A percentile compares a stretch with the other conserved stretches of the same genome.
Evolutionary conservation across 1,140 invertebrate species (phyloP).

Genomic region (Ptiloglossa arizonensis): DNA sequence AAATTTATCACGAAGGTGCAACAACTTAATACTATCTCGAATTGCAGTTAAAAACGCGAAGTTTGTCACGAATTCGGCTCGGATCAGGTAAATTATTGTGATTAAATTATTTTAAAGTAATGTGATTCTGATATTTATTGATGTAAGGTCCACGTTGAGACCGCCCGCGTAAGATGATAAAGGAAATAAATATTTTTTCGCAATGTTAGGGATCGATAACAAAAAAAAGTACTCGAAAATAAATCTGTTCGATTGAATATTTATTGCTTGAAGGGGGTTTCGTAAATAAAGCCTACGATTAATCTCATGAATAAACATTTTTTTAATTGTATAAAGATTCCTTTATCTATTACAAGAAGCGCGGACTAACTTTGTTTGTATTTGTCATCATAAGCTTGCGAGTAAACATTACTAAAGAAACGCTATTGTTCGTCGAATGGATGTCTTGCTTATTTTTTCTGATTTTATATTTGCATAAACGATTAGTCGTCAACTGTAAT

Average conservation of each 20-base stretch:
- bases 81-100: not conserved
- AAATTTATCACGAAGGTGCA: not conserved
- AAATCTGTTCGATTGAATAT: constrained; percentile 30
- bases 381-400: no score
- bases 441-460: no score
- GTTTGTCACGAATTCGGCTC: not conserved
- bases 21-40: constrained; percentile 3
- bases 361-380: no score
- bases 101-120: constrained; percentile 2
- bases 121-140: constrained; percentile 42
- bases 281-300: constrained; percentile 41
- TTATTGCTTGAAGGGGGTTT: constrained; percentile 34
- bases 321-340: constrained; percentile 15
- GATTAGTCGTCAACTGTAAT: no score
- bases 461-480: no score
- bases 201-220: not conserved
- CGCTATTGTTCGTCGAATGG: no score
- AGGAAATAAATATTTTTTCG: constrained; percentile 20
- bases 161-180: not conserved
- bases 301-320: constrained; percentile 7
- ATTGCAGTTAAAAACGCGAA: not conserved
- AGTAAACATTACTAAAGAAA: no score
- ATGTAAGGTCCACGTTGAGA: not conserved
- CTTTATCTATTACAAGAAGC: not conserved
- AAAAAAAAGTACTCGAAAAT: not conserved